These are phyloP conservation scores for Micoletzkya japonica DNA, from an alignment of 2,888 invertebrate species.

Conservation along the genomic window DNA sequence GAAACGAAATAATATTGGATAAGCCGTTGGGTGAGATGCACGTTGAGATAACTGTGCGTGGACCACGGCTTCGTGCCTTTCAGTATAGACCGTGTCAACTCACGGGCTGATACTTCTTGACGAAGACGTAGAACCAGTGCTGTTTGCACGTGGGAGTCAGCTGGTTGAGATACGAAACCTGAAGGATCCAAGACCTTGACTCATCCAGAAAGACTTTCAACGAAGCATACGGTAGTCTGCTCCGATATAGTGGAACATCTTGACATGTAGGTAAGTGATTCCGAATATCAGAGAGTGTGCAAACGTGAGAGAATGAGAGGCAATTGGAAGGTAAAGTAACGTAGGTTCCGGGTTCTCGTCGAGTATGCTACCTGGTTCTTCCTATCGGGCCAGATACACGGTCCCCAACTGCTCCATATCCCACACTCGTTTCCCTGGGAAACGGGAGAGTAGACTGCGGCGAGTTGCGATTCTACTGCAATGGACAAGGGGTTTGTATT, in stretches of 20 bases:
- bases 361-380: constrained; percentile 34
- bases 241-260: no score
- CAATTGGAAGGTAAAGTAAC: no score
- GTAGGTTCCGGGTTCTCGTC: no score
- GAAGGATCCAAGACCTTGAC: no score
- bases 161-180: constrained; percentile 56
- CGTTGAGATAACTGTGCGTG: no score
- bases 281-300: not conserved
- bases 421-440: constrained; percentile 49
- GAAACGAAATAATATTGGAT: no score
- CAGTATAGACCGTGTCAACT: not conserved
- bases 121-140: constrained; percentile 62
- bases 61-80: not conserved
- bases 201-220: no score
- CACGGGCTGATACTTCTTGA: constrained; percentile 49
- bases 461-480: constrained; percentile 45
- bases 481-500: not conserved
- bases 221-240: no score
- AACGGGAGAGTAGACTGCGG: constrained; percentile 62
- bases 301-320: no score
- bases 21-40: no score
- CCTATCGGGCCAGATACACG: constrained; percentile 59
- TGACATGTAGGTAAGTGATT: no score
- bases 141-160: constrained; percentile 56
- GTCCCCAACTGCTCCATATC: constrained; percentile 57